Conservation (phyloP, 35 echinoderm and acorn worm species). For the Heliocidaris erythrogramma region DNA sequence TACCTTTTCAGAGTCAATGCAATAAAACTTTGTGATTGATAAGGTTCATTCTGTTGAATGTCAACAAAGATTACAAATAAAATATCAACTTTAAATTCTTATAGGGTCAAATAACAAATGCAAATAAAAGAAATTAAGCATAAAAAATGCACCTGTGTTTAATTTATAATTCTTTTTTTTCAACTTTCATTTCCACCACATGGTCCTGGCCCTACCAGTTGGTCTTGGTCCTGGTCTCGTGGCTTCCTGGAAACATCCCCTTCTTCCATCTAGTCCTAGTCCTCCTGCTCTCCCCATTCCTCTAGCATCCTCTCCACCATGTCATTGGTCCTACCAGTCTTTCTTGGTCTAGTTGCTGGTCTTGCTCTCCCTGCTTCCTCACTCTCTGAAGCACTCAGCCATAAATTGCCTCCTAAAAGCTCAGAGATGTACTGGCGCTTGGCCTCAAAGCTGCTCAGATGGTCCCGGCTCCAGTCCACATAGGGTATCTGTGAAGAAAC, state of each 20-base stretch:
- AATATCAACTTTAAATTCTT: no score
- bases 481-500: constrained; percentile 9
- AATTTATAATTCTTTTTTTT: no score
- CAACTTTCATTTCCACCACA: no score
- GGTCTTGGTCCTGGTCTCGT: neutral
- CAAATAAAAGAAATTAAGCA: no score
- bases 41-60: no score
- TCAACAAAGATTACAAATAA: no score
- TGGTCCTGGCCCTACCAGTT: neutral
- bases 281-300: constrained; percentile 35
- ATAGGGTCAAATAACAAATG: no score
- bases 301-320: constrained; percentile 37
- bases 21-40: no score
- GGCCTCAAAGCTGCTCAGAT: neutral
- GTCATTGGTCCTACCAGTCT: neutral
- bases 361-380: neutral
- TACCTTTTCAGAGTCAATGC: no score
- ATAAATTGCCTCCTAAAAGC: constrained; percentile 21
- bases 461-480: constrained; percentile 23
- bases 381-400: neutral
- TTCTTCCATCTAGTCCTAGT: neutral
- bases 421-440: constrained; percentile 23
- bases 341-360: neutral
- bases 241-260: neutral
- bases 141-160: no score